phyloP scores from a whole-genome alignment of 2,888 invertebrate species.

The Pandemis heparana region DNA sequence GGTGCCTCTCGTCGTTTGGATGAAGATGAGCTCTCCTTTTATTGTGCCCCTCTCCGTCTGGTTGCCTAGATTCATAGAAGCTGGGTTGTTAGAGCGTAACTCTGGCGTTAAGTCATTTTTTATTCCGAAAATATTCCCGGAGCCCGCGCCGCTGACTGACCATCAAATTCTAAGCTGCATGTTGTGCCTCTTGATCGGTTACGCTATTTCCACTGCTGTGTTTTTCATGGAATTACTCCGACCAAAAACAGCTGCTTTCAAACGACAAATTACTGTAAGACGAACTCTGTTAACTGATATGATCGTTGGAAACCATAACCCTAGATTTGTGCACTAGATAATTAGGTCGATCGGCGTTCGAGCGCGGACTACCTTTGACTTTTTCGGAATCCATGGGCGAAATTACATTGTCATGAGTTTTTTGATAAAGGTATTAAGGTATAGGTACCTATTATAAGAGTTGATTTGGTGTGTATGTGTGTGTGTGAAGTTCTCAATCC shows the following conservation, averaged over 20 bases:
- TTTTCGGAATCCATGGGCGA: too few relatives aligned
- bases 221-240: constrained; percentile 62
- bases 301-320: constrained; percentile 20
- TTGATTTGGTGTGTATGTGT: too few relatives aligned
- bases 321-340: constrained; percentile 28
- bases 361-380: too few relatives aligned
- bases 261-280: constrained; percentile 12
- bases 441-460: too few relatives aligned
- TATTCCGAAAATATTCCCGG: constrained; percentile 50
- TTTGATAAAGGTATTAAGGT: too few relatives aligned
- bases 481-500: too few relatives aligned
- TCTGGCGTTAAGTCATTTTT: constrained; percentile 51
- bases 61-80: constrained; percentile 69
- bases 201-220: constrained; percentile 55
- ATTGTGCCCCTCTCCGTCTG: constrained; percentile 56
- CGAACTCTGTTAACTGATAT: constrained; percentile 19
- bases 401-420: too few relatives aligned
- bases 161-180: constrained; percentile 67
- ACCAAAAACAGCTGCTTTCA: constrained; percentile 48
- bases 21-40: constrained; percentile 67
- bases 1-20: constrained; percentile 71
- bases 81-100: constrained; percentile 64
- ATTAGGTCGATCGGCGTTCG: too few relatives aligned
- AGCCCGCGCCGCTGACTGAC: constrained; percentile 62
- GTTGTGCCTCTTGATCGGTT: constrained; percentile 62